Evolutionary conservation across 2,888 invertebrate genomes (phyloP).

Genomic region (Papilio elwesi): DNA sequence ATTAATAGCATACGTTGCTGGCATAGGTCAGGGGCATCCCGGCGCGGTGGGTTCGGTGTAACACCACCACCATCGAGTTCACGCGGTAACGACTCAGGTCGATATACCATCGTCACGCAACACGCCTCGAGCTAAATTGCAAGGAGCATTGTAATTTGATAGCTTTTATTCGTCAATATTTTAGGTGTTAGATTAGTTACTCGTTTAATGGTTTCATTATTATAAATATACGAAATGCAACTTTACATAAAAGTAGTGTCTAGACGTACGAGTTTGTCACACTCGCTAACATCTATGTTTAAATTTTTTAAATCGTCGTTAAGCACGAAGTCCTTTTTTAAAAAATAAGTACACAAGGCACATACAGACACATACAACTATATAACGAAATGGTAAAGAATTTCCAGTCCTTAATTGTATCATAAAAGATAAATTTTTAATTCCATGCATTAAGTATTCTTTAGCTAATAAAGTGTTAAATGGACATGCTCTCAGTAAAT

Average conservation of each 20-base stretch:
- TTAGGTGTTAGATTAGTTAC: slow-evolving; percentile 3
- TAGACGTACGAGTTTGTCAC: too few species aligned
- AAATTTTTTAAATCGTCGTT: too few species aligned
- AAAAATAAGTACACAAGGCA: too few species aligned
- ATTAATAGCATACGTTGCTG: slow-evolving; percentile 18
- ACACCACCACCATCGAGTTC: slow-evolving; percentile 21
- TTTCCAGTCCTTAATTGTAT: too few species aligned
- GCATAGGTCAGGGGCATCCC: slow-evolving; percentile 36
- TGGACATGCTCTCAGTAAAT: not conserved
- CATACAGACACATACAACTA: too few species aligned
- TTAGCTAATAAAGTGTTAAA: not conserved
- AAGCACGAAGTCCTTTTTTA: too few species aligned
- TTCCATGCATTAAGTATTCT: not conserved
- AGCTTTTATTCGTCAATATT: slow-evolving; percentile 16
- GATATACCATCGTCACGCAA: slow-evolving; percentile 37
- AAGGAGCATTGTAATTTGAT: slow-evolving; percentile 24
- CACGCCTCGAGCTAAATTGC: slow-evolving; percentile 8
- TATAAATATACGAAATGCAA: too few species aligned
- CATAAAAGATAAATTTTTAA: too few species aligned
- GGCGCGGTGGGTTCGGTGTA: slow-evolving; percentile 13
- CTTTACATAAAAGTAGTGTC: too few species aligned
- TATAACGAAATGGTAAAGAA: too few species aligned
- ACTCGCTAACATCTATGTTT: too few species aligned
- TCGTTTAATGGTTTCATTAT: too few species aligned
- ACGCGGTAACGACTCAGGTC: slow-evolving; percentile 36